phyloP scores from a whole-genome alignment of 2,113 vertebrate genomes.

The Carassius gibelio region DNA sequence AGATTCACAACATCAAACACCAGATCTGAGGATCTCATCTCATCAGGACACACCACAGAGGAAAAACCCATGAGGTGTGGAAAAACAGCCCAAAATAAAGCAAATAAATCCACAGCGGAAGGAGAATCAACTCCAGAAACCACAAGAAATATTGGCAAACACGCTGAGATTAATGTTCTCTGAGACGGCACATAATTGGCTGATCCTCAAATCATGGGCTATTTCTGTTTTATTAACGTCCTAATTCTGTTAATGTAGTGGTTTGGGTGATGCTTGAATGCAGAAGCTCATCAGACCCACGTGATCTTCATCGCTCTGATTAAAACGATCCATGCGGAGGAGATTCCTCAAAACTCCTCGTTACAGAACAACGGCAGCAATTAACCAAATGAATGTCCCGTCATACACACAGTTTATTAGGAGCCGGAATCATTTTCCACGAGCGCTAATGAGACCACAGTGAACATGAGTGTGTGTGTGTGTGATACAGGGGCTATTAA shows the following conservation, averaged over 20 bases:
- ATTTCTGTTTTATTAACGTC: background rate
- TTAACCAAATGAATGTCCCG: conserved; percentile 81
- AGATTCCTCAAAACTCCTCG: conserved; percentile 60
- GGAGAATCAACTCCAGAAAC: background rate
- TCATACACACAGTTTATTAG: conserved; percentile 92
- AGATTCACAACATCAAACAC: background rate
- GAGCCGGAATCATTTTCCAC: conserved; percentile 89
- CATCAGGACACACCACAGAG: background rate
- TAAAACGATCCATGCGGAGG: background rate
- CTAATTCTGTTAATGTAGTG: background rate
- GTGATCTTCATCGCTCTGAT: background rate
- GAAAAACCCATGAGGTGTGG: background rate
- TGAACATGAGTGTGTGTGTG: conserved; percentile 76
- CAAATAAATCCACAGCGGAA: background rate
- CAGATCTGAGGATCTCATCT: background rate
- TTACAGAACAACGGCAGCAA: conserved; percentile 62
- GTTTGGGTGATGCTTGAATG: background rate
- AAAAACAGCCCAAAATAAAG: background rate
- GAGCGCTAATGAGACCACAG: conserved; percentile 90
- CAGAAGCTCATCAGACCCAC: background rate
- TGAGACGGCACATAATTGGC: background rate
- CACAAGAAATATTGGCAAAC: background rate
- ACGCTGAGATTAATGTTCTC: background rate
- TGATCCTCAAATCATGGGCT: background rate
- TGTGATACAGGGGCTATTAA: conserved; percentile 5